Conservation (phyloP, 2,797 vertebrate genomes). For the Potorous gilbertii region DNA sequence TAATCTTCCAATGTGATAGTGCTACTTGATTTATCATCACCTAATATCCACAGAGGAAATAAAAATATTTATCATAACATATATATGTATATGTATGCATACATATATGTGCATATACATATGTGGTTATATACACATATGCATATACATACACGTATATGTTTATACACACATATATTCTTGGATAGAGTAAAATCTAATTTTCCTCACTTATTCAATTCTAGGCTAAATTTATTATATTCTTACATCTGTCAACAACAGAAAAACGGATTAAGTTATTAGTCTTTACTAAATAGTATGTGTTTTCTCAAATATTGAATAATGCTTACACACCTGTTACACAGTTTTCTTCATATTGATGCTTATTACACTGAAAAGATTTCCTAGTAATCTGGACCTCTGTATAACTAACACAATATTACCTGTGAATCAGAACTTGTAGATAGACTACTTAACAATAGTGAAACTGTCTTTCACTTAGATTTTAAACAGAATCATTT, state of each 20-base stretch:
- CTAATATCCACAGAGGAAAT: not conserved
- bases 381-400: not conserved
- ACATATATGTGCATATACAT: no score
- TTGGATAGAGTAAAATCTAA: not conserved
- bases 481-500: not conserved
- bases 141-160: no score
- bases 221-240: not conserved
- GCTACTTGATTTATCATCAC: not conserved
- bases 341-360: not conserved
- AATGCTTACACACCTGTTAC: not conserved
- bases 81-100: no score
- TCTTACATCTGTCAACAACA: not conserved
- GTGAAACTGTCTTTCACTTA: not conserved
- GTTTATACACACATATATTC: not conserved
- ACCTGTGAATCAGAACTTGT: not conserved
- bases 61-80: no score
- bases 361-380: not conserved
- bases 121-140: not conserved
- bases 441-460: not conserved
- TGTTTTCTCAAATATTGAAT: not conserved
- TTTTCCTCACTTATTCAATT: not conserved
- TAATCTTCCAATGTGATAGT: not conserved
- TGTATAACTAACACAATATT: not conserved
- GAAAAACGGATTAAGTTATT: not conserved
- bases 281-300: not conserved